These are phyloP conservation scores for Himalopsyche anomala DNA, from an alignment of 2,888 invertebrate species.

Conservation along the genomic window DNA sequence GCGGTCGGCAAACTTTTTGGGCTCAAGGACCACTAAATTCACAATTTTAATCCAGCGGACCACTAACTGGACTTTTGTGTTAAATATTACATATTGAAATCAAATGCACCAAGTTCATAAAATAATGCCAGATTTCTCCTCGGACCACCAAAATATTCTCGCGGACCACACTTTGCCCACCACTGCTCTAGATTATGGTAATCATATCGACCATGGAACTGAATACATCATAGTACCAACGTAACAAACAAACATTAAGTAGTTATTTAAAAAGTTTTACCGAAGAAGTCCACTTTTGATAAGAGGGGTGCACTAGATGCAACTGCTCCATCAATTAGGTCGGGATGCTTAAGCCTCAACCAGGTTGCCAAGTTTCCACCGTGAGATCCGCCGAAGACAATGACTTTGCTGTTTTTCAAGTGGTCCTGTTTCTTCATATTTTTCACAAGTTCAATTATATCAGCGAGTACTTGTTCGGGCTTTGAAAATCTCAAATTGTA, in stretches of 20 bases:
- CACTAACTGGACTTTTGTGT: no score
- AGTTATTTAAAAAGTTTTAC: constrained; percentile 66
- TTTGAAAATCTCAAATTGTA: constrained; percentile 70
- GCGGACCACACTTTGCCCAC: no score
- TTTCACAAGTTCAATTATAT: constrained; percentile 71
- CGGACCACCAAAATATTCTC: no score
- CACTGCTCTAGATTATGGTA: no score
- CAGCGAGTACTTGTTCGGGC: constrained; percentile 72
- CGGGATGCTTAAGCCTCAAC: constrained; percentile 72
- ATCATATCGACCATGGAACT: neutral
- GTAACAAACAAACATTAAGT: neutral
- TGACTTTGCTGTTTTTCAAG: constrained; percentile 65
- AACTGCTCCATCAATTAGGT: constrained; percentile 72
- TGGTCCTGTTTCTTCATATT: constrained; percentile 65
- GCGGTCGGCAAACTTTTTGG: no score
- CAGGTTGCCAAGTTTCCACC: constrained; percentile 74
- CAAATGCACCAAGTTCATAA: no score
- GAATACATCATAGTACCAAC: neutral
- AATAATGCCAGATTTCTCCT: no score
- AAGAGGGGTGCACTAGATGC: constrained; percentile 74
- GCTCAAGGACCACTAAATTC: no score
- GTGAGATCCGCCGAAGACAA: constrained; percentile 74
- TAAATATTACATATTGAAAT: no score
- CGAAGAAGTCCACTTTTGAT: constrained; percentile 71
- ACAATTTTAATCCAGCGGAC: no score